Base-by-base conservation (phyloP, 2,797 vertebrate species). In the Clarias pachynema region DNA sequence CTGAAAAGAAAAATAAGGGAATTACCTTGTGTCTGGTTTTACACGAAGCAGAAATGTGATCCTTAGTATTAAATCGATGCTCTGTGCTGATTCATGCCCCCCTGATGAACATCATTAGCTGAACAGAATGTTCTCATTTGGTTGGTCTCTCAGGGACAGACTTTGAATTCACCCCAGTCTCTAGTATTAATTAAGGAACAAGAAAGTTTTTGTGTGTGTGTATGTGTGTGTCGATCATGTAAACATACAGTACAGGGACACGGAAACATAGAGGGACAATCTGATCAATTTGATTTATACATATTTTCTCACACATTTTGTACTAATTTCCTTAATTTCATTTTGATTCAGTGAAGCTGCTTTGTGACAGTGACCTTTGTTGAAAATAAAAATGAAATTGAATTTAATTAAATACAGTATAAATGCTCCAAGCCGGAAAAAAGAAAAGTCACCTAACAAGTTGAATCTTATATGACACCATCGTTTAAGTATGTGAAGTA, bases 31-130 rank as follows among this genome's bases (percentile, higher is more conserved):
- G 22, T 77, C 82, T 75, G 40, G 44, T 40, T 75, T 77, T 20
- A 18, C 22, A 18, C 26, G 22, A n/a, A 56, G 73, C 72, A 57
- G 31, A 31, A 24, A 26, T 37, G 40, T 56, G 16, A 29, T 31
- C 26, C 31, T 29, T 22, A 16, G 22, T 26, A 5, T 63, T 2
- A 53, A n/a, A 56, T 66, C 29, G 12, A 68, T 84, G 73, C 56
- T 78, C 62, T 29, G 62, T 84, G 83, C 83, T 84, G 73, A 84
- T 34, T 84, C 83, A 84, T 84, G 60, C 18, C 26, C 20, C n/a
- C 31, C 24, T 24, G 49, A 60, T 53, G 62, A 56, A 18, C 34
- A 83, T 12, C 10, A 49, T 53, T 15, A 49, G n/a, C 59, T 65
- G 20, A 6, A 68, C 62, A 84, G 29, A 40, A n/a, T 59, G 72